Percentiles rank a stretch among this genome's conserved stretches.
phyloP scores from a whole-genome alignment of 2,888 invertebrate species.

The Orchesella flavescens region DNA sequence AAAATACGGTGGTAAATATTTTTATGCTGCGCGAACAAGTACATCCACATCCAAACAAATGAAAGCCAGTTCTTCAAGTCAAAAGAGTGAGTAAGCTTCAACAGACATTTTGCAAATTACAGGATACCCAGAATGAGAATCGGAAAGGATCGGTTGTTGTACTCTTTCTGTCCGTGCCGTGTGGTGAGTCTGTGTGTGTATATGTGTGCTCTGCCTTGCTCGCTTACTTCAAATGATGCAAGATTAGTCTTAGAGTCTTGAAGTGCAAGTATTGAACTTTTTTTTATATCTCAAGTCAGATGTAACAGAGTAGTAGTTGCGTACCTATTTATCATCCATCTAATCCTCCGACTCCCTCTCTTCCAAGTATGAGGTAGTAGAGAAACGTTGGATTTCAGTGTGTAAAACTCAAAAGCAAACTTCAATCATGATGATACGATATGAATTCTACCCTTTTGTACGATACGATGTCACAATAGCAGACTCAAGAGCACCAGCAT shows the following conservation, averaged over 20 bases:
- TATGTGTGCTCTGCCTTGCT: slow-evolving; percentile 7
- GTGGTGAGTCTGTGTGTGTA: too few species aligned
- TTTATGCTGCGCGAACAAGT: not conserved
- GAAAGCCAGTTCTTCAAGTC: not conserved
- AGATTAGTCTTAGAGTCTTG: not conserved
- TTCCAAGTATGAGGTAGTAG: slow-evolving; percentile 17
- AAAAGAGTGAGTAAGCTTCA: slow-evolving; percentile 2
- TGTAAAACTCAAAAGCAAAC: not conserved
- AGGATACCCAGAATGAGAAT: slow-evolving; percentile 59
- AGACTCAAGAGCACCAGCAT: slow-evolving; percentile 2
- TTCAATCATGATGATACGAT: slow-evolving; percentile 15
- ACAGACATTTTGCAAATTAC: slow-evolving; percentile 40
- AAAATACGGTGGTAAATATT: not conserved
- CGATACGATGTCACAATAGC: slow-evolving; percentile 25
- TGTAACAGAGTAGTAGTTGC: slow-evolving; percentile 23
- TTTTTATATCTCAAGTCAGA: not conserved
- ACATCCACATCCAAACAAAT: not conserved
- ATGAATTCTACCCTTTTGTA: not conserved
- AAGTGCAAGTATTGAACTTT: too few species aligned
- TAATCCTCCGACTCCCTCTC: slow-evolving; percentile 16
- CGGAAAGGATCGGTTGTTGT: slow-evolving; percentile 63
- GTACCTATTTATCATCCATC: slow-evolving; percentile 34
- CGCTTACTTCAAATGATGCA: slow-evolving; percentile 17
- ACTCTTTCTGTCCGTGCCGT: slow-evolving; percentile 11
- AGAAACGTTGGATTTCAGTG: not conserved